A percentile compares a stretch with the other conserved stretches of the same genome.
phyloP scores from a whole-genome alignment of 2,888 invertebrate species.

The Dione juno region DNA sequence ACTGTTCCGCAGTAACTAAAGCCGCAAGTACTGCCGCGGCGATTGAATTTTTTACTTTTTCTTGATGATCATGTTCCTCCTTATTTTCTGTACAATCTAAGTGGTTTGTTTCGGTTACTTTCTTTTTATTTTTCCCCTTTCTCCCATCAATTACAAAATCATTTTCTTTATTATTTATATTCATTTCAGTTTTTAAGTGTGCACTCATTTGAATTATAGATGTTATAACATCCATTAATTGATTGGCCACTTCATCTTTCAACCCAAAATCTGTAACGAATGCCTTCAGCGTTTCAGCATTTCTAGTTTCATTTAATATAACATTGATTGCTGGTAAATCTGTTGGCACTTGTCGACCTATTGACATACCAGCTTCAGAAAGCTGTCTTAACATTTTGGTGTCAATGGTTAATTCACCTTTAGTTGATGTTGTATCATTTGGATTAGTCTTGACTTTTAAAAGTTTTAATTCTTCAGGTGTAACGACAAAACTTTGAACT shows the following conservation, averaged over 20 bases:
- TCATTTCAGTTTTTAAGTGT: slow-evolving; percentile 74
- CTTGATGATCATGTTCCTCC: slow-evolving; percentile 68
- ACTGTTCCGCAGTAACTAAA: slow-evolving; percentile 78
- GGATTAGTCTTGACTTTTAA: slow-evolving; percentile 80
- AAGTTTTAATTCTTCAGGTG: slow-evolving; percentile 78
- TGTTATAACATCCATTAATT: slow-evolving; percentile 77
- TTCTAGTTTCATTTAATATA: slow-evolving; percentile 77
- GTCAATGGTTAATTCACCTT: slow-evolving; percentile 85
- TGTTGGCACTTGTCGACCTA: slow-evolving; percentile 85
- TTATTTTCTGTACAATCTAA: slow-evolving; percentile 54
- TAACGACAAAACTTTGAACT: slow-evolving; percentile 86
- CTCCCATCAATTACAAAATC: slow-evolving; percentile 56
- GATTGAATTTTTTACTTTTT: slow-evolving; percentile 81
- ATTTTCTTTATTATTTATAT: slow-evolving; percentile 60
- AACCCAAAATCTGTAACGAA: slow-evolving; percentile 78
- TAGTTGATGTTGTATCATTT: slow-evolving; percentile 78
- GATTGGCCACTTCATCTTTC: slow-evolving; percentile 81
- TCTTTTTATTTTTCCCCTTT: slow-evolving; percentile 66
- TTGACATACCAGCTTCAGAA: slow-evolving; percentile 87
- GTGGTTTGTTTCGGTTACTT: slow-evolving; percentile 55
- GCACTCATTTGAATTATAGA: slow-evolving; percentile 81
- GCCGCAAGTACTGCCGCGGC: slow-evolving; percentile 81
- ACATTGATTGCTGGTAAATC: slow-evolving; percentile 86
- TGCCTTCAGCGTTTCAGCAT: slow-evolving; percentile 77
- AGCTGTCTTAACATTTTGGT: slow-evolving; percentile 86